phyloP scores from a whole-genome alignment of 1,140 invertebrate genomes.

The Campoletis sonorensis region DNA sequence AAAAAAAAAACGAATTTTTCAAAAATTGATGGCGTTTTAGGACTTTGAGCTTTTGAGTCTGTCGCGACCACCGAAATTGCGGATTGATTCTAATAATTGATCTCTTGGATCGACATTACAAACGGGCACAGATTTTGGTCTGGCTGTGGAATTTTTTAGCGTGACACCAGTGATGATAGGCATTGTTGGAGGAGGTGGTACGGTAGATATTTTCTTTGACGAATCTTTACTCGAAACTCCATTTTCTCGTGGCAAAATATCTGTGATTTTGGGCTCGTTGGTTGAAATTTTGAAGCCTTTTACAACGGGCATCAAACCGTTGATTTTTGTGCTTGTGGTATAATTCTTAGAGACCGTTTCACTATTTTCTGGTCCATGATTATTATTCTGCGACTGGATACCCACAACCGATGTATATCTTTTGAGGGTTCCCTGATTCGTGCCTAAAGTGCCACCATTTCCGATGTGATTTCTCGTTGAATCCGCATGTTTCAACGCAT shows the following conservation, averaged over 20 bases:
- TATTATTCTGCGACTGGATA: constrained; percentile 51
- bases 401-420: constrained; percentile 63
- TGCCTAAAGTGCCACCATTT: not conserved
- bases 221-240: not conserved
- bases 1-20: not conserved
- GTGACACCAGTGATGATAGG: constrained; percentile 73
- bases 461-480: constrained; percentile 1
- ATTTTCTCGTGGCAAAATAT: constrained; percentile 25
- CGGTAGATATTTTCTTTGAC: constrained; percentile 29
- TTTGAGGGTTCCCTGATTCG: constrained; percentile 25
- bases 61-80: constrained; percentile 81
- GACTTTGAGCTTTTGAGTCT: constrained; percentile 76
- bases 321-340: constrained; percentile 35
- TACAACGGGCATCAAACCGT: constrained; percentile 57
- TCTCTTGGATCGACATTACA: constrained; percentile 79
- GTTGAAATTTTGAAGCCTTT: constrained; percentile 63
- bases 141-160: constrained; percentile 68
- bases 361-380: constrained; percentile 30
- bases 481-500: constrained; percentile 15
- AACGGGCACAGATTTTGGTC: constrained; percentile 61
- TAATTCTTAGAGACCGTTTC: constrained; percentile 33
- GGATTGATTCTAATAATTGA: constrained; percentile 84
- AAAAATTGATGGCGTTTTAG: not conserved
- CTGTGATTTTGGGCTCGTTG: constrained; percentile 1
- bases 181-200: constrained; percentile 68